These are phyloP conservation scores for Enteromius viviparus DNA, from an alignment of 2,797 vertebrate genomes.

Conservation along the genomic window DNA sequence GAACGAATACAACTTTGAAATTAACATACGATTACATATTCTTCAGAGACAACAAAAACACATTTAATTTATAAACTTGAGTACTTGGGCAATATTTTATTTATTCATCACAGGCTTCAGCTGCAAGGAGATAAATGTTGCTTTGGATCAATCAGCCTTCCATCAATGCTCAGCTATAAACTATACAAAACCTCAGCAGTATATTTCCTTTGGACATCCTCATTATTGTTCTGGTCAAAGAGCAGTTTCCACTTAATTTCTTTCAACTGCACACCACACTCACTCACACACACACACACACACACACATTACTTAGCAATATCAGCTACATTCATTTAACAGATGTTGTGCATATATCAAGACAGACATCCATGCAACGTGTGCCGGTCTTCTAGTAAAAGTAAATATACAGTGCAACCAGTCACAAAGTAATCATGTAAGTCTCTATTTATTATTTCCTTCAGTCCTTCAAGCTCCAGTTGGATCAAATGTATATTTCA, in stretches of 20 bases:
- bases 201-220: background rate
- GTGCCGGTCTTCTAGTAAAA: slow-evolving; percentile 2
- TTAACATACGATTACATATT: background rate
- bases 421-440: slow-evolving; percentile 17
- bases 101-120: slow-evolving; percentile 33
- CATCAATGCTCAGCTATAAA: slow-evolving; percentile 15
- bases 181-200: slow-evolving; percentile 33
- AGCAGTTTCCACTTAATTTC: background rate
- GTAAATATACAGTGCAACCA: slow-evolving; percentile 32
- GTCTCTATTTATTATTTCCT: slow-evolving; percentile 1
- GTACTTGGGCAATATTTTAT: slow-evolving; percentile 11
- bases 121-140: slow-evolving; percentile 22
- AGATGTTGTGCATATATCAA: slow-evolving; percentile 22
- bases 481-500: slow-evolving; percentile 23
- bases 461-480: slow-evolving; percentile 5
- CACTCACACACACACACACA: background rate
- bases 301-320: background rate
- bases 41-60: slow-evolving; percentile 6
- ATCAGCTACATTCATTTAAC: slow-evolving; percentile 18
- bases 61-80: slow-evolving; percentile 34
- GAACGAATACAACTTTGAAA: background rate
- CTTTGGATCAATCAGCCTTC: slow-evolving; percentile 12
- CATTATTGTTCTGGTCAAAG: slow-evolving; percentile 14
- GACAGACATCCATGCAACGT: slow-evolving; percentile 23
- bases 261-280: background rate